phyloP scores from a whole-genome alignment of 2,888 invertebrate genomes.

The Blera fallax region DNA sequence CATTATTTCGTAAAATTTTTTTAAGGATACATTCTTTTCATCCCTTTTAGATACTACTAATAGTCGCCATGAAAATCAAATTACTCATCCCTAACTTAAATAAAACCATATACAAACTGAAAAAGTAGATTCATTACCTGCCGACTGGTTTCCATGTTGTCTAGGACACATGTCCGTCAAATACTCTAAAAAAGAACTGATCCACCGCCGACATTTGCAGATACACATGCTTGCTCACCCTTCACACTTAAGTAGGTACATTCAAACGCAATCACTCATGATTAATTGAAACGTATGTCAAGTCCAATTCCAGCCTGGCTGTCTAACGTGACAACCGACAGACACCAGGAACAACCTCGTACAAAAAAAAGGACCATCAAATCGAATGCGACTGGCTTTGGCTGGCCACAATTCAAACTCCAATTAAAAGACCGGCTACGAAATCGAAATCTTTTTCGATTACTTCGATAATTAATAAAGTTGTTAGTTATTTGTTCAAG shows the following conservation, averaged over 20 bases:
- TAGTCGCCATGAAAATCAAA: no score
- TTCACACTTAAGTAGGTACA: background rate
- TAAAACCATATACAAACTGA: background rate
- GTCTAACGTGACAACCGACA: slow-evolving; percentile 17
- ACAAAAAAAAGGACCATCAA: background rate
- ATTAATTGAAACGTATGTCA: slow-evolving; percentile 27
- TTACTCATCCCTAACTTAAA: no score
- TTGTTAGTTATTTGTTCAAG: slow-evolving; percentile 46
- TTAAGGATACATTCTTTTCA: no score
- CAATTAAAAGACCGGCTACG: slow-evolving; percentile 45
- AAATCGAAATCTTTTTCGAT: slow-evolving; percentile 50
- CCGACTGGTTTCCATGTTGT: background rate
- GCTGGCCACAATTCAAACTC: slow-evolving; percentile 8
- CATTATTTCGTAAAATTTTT: no score
- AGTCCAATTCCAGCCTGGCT: background rate
- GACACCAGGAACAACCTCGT: background rate
- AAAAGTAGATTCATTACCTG: background rate
- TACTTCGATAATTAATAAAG: slow-evolving; percentile 65
- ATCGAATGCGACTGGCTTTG: background rate
- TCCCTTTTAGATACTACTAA: no score
- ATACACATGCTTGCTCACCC: background rate
- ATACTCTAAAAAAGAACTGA: background rate
- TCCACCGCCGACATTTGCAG: background rate
- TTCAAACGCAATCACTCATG: slow-evolving; percentile 25
- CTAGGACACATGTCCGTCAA: slow-evolving; percentile 24